phyloP scores from a whole-genome alignment of 2,113 vertebrate species.

The Rattus rattus region DNA sequence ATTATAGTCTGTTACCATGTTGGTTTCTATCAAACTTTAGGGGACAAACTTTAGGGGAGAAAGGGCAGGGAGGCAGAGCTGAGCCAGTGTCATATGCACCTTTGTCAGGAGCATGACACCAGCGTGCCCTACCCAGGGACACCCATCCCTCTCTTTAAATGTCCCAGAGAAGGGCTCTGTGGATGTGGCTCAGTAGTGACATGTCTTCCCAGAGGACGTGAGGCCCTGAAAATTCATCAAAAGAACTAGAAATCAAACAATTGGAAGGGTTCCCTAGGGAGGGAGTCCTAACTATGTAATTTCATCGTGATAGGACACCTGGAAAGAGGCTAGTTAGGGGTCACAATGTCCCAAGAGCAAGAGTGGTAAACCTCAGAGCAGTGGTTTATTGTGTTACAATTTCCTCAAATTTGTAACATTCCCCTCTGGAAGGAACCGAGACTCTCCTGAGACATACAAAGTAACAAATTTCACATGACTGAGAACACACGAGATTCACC shows the following conservation, averaged over 20 bases:
- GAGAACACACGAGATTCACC: background rate
- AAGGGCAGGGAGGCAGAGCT: background rate
- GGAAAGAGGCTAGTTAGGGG: background rate
- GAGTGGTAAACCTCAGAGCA: background rate
- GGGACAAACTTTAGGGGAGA: background rate
- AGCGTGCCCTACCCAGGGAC: background rate
- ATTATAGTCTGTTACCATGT: background rate
- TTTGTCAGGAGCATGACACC: background rate
- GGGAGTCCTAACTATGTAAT: background rate
- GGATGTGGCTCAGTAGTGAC: background rate
- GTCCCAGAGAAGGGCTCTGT: background rate
- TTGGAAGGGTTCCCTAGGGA: no score
- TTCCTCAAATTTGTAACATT: background rate
- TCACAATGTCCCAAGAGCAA: background rate
- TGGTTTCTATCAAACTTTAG: background rate
- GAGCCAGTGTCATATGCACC: background rate
- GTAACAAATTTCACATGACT: no score
- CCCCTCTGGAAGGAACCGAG: no score
- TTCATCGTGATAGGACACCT: background rate
- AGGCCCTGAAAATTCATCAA: background rate
- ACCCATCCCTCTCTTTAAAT: background rate
- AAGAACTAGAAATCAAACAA: background rate
- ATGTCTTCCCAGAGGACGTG: background rate
- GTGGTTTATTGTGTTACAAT: background rate
- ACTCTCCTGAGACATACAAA: background rate